These are phyloP conservation scores for Macquaria ambigua DNA, from an alignment of 2,113 vertebrate genomes.

Conservation along the genomic window DNA sequence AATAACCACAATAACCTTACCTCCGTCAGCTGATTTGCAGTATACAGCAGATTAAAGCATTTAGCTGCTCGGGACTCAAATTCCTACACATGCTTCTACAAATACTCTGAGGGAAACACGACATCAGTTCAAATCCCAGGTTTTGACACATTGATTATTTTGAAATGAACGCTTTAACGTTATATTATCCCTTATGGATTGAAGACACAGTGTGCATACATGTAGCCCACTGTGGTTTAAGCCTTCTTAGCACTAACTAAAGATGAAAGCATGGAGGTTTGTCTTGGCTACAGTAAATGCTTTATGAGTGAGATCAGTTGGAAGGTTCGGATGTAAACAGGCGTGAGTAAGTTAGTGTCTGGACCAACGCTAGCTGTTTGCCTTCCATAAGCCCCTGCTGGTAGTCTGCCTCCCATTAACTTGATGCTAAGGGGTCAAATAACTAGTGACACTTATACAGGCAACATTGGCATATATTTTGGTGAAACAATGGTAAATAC, in stretches of 20 bases:
- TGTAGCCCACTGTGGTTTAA: not conserved
- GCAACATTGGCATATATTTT: not conserved
- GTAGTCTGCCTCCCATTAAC: slow-evolving; percentile 34
- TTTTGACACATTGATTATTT: not conserved
- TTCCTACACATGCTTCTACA: slow-evolving; percentile 61
- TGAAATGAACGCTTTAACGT: not conserved
- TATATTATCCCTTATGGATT: too few relatives aligned
- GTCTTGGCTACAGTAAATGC: not conserved
- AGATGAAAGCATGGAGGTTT: not conserved
- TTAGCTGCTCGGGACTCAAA: slow-evolving; percentile 41
- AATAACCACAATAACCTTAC: slow-evolving; percentile 38
- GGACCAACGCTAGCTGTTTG: slow-evolving; percentile 16
- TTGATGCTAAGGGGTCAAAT: slow-evolving; percentile 19
- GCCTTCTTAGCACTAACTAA: not conserved
- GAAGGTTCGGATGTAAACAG: slow-evolving; percentile 15
- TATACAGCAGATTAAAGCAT: slow-evolving; percentile 64
- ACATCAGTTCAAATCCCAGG: not conserved
- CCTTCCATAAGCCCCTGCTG: slow-evolving; percentile 51
- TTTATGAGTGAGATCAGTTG: not conserved
- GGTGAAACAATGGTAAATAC: not conserved
- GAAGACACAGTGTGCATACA: not conserved
- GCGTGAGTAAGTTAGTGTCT: slow-evolving; percentile 2
- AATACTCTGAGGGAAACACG: slow-evolving; percentile 9
- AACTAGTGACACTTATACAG: slow-evolving; percentile 22
- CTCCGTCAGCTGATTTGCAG: slow-evolving; percentile 72